Base-by-base conservation (phyloP, 2,113 vertebrate species). In the Ranitomeya imitator region DNA sequence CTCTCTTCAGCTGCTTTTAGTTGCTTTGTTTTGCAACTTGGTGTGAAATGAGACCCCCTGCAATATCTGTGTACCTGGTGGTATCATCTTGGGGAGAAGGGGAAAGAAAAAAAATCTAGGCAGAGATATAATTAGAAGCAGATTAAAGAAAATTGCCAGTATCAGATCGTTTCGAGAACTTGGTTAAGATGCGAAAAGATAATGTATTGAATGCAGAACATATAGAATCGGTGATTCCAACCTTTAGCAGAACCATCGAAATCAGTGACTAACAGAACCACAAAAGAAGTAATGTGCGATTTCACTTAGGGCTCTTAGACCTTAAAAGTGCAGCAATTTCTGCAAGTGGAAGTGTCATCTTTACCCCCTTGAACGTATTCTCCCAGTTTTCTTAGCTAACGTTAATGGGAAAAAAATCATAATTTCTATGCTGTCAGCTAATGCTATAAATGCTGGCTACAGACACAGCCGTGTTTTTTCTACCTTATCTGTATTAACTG, bases 301-400 rank as follows among this genome's bases (percentile, higher is more conserved):
- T 81, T 81, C 13, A 61, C 18, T 61, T 60, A 60, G 9, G 23
- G 63, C 80, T 83, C 18, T 60, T 37, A 65, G 60, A 19, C 60
- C 80, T 83, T 65, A 84, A 84, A 71, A 83, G 81, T 63, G 67
- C 37, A 26, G 9, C 15, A 55, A 54, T 83, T 83, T 69, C 37
- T 54, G 21, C 10, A 63, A 63, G 79, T 61, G 51, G 37, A 83
- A 83, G 80, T n/a, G 31, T 52, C 61, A 19, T 61, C 60, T 65
- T 63, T 83, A 23, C 61, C 1, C 45, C 37, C 37, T 14, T 13
- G 52, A n/a, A 67, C 4, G 18, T 80, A 16, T 63, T 77, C 63
- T 31, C 21, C 19, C 59, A 23, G 10, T 15, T 61, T 54, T 37
- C 76, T 65, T 18, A 18, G 16, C 21, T 79, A 19, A 51, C 76